Conservation (phyloP, 2,113 vertebrate species). For the Oplegnathus fasciatus region DNA sequence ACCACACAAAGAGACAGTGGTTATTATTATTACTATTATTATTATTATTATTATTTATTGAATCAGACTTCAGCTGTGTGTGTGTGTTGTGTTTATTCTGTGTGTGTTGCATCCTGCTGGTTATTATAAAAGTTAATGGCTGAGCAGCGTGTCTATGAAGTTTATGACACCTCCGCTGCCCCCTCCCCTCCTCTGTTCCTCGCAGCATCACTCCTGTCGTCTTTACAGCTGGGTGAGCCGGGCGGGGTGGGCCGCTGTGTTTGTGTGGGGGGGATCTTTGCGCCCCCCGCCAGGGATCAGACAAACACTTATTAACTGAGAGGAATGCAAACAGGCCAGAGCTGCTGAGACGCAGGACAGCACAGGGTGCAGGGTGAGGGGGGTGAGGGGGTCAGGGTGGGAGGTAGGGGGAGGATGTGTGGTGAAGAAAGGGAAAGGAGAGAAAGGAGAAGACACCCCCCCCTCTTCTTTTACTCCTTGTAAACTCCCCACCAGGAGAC, state of each 20-base stretch:
- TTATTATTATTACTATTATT: no score
- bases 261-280: conserved; percentile 60
- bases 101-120: conserved; percentile 1
- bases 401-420: background rate
- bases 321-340: conserved; percentile 87
- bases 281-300: conserved; percentile 72
- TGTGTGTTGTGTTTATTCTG: conserved; percentile 1
- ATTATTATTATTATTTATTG: no score
- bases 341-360: conserved; percentile 65
- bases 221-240: conserved; percentile 59
- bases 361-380: conserved; percentile 34
- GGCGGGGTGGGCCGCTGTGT: background rate
- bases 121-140: conserved; percentile 46
- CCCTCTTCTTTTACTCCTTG: background rate
- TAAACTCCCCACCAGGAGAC: conserved; percentile 51
- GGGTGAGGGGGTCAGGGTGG: background rate
- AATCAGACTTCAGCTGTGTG: background rate
- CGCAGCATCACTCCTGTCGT: conserved; percentile 48
- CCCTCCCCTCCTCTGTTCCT: background rate
- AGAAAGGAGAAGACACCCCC: conserved; percentile 18
- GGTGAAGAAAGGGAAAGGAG: conserved; percentile 31
- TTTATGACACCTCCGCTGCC: conserved; percentile 47
- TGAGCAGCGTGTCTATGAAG: conserved; percentile 53
- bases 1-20: background rate
- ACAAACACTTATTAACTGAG: conserved; percentile 87